Evolutionary conservation across 2,797 vertebrate genomes (phyloP).

Genomic region (Muscicapa comitata): DNA sequence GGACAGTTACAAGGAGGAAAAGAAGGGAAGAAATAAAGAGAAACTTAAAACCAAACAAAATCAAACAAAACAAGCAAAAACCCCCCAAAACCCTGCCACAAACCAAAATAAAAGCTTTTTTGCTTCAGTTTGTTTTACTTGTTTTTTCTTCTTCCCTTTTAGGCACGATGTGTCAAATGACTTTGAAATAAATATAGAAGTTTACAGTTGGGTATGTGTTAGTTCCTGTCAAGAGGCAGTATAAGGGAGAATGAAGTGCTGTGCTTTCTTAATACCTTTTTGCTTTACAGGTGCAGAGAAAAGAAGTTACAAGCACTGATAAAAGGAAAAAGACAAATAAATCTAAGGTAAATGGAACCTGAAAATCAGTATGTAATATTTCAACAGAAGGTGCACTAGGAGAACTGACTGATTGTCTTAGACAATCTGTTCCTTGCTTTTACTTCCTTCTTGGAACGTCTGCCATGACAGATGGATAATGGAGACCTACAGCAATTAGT

Average conservation of each 20-base stretch:
- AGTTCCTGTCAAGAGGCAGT: neutral
- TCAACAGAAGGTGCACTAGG: neutral
- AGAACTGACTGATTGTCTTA: neutral
- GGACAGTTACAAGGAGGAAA: neutral
- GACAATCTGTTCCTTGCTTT: neutral
- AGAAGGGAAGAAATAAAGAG: neutral
- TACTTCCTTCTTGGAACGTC: neutral
- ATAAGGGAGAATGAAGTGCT: neutral
- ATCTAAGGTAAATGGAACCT: slow-evolving; percentile 84
- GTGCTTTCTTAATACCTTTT: neutral
- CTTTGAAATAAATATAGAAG: slow-evolving; percentile 89
- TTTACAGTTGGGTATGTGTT: slow-evolving; percentile 90
- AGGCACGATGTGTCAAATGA: slow-evolving; percentile 88
- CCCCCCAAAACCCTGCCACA: neutral
- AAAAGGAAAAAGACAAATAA: slow-evolving; percentile 92
- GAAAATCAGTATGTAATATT: neutral
- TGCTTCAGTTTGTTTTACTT: neutral
- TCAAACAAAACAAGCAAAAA: neutral
- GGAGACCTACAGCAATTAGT: neutral
- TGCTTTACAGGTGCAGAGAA: slow-evolving; percentile 85
- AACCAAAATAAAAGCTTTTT: neutral
- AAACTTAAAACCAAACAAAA: neutral
- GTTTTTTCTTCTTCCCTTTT: neutral
- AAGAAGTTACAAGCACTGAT: slow-evolving; percentile 77
- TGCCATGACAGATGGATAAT: neutral